These are phyloP conservation scores for Acanthurus leucopareius DNA, from an alignment of 2,797 vertebrate species.

Conservation along the genomic window DNA sequence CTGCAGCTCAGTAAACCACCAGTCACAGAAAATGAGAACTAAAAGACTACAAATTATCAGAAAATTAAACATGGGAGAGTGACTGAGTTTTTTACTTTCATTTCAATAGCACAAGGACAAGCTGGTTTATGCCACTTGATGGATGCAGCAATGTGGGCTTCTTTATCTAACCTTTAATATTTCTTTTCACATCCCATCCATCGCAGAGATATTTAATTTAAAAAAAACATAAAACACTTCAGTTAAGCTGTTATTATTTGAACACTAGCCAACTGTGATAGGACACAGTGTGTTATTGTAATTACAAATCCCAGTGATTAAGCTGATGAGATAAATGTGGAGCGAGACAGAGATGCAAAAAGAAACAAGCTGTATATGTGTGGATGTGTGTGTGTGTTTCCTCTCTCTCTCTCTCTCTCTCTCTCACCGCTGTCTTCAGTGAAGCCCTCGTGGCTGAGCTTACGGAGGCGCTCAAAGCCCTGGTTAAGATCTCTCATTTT, in stretches of 20 bases:
- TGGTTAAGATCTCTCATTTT: constrained; percentile 92
- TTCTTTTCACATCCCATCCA: background rate
- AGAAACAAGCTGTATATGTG: constrained; percentile 3
- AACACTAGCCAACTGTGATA: background rate
- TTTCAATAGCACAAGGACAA: background rate
- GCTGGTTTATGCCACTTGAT: background rate
- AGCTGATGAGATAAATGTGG: constrained; percentile 31
- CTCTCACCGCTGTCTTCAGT: constrained; percentile 87
- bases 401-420: constrained; percentile 26
- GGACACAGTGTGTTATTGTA: constrained; percentile 26
- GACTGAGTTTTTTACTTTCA: background rate
- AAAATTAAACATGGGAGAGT: background rate
- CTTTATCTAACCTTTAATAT: constrained; percentile 11
- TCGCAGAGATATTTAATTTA: background rate
- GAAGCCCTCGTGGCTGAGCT: constrained; percentile 94
- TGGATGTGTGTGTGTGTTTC: constrained; percentile 1
- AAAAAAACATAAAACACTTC: constrained; percentile 37
- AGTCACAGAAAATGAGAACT: background rate
- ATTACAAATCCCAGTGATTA: constrained; percentile 42
- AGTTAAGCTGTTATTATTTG: background rate
- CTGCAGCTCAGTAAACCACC: background rate
- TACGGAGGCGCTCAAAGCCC: constrained; percentile 93
- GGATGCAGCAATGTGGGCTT: background rate
- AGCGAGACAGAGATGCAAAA: constrained; percentile 20
- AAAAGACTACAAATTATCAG: background rate